Evolutionary conservation across 2,888 invertebrate genomes (phyloP), one percentile per base, ranked within the genome.

Genomic region (Timema podura): DNA sequence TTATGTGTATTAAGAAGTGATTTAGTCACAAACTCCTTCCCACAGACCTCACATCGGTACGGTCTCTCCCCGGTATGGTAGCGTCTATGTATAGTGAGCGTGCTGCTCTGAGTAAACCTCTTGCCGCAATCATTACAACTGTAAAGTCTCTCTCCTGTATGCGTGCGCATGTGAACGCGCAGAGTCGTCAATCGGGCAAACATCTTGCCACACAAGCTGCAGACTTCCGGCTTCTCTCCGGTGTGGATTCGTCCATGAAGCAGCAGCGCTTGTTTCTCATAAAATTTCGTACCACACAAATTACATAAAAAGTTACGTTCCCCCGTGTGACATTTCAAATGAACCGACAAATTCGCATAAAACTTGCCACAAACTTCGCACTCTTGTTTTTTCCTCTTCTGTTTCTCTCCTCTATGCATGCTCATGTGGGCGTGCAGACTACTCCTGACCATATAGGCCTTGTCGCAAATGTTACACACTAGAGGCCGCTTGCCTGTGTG

Each of bases 101-200:
- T n/a, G n/a, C n/a, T n/a, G n/a, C n/a, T n/a, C n/a, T n/a, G n/a
- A n/a, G n/a, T n/a, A n/a, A n/a, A n/a, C n/a, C n/a, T n/a, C n/a
- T n/a, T n/a, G n/a, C n/a, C n/a, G n/a, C n/a, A n/a, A n/a, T n/a
- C n/a, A n/a, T n/a, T n/a, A n/a, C n/a, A n/a, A n/a, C n/a, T n/a
- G n/a, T n/a, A n/a, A n/a, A n/a, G n/a, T n/a, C n/a, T n/a, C n/a
- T n/a, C n/a, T n/a, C 86, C 86, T 0, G 85, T 85, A 70, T 86
- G 86, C 72, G 84, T 85, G 57, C 86, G 78, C 51, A 81, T 80
- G 75, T 87, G 87, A 3, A 84, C 82, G 0, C 85, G 84, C 51
- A 87, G 75, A 0, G 86, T 84, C 69, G 84, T 85, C 74, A 84
- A 84, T 72, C 87, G 84, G 61, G 85, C 85, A 75, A 87, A 88